phyloP scores from a whole-genome alignment of 2,888 invertebrate species.

The Macrophya alboannulata region DNA sequence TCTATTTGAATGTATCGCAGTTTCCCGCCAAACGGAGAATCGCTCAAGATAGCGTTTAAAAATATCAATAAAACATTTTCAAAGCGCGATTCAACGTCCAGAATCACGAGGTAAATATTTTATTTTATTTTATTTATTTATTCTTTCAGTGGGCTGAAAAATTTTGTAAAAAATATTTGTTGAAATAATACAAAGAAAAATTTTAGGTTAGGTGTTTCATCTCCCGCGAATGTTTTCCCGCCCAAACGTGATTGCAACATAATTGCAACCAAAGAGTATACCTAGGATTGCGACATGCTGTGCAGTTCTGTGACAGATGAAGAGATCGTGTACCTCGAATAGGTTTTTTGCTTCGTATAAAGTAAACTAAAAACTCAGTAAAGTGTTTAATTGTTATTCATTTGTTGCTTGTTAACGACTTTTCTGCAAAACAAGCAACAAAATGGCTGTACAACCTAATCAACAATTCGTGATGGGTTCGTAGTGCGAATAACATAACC shows the following conservation, averaged over 20 bases:
- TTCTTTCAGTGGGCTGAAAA: background rate
- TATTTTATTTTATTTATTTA: background rate
- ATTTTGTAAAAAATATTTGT: background rate
- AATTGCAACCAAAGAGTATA: no score
- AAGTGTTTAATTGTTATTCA: background rate
- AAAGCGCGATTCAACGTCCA: background rate
- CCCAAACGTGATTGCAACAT: constrained; percentile 11
- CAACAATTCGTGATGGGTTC: constrained; percentile 73
- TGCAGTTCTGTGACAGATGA: background rate
- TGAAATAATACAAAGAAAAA: background rate
- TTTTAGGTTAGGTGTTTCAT: background rate
- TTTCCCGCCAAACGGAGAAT: constrained; percentile 4
- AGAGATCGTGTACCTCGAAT: background rate
- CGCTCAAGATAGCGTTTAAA: constrained; percentile 18
- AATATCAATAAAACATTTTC: background rate
- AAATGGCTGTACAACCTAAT: constrained; percentile 74
- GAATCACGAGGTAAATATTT: background rate
- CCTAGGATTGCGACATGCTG: no score
- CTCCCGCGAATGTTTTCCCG: constrained; percentile 3
- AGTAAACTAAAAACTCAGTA: background rate
- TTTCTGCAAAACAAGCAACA: background rate
- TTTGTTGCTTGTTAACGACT: background rate
- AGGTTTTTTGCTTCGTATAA: background rate
- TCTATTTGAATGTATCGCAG: background rate
- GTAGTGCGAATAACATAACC: constrained; percentile 57